Evolutionary conservation across 2,797 vertebrate species (phyloP), one percentile per base, ranked within the genome.

Genomic region (Apogon hyalosoma): DNA sequence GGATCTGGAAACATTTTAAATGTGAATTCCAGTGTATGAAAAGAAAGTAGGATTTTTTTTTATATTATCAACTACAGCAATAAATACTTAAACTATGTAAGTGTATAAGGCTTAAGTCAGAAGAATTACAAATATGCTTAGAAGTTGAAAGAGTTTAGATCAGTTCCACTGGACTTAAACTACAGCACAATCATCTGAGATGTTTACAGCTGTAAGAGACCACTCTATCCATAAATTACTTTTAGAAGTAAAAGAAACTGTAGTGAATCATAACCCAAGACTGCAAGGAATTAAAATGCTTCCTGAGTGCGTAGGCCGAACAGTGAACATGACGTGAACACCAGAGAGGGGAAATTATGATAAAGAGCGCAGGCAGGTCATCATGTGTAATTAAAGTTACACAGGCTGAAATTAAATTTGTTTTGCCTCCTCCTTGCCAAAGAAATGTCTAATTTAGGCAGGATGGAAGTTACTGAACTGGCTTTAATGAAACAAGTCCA

Each of bases 321-420:
- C 15, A 50, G 16, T 1, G 43, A 64, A 66, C 79, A 60, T 59
- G 79, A 80, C 77, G 64, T 12, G 58, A 82, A 87, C 68, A 68
- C 65, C 43, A 59, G 65, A 69, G 72, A 62, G 66, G 46, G 48
- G 41, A 72, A 80, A 84, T 79, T 65, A 72, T 55, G 76, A 70
- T 81, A 77, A 87, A 84, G 55, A 75, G 53, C 24, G 49, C 1
- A 0, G 47, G 67, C 79, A 82, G 77, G 66, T 80, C 76, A 77
- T 85, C 75, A 69, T 57, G 73, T 65, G 73, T 78, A 80, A 85
- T 86, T 87, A 81, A 82, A 80, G 66, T 78, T 79, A 75, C 63
- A 74, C 73, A 49, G 15, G 39, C 75, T 75, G 58, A 57, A 77
- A 73, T 31, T 65, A 38, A 70, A 81, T 87, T 86, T 76, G 73